Conservation (phyloP, 2,888 invertebrate species). For the Branchipolynoe longqiensis region DNA sequence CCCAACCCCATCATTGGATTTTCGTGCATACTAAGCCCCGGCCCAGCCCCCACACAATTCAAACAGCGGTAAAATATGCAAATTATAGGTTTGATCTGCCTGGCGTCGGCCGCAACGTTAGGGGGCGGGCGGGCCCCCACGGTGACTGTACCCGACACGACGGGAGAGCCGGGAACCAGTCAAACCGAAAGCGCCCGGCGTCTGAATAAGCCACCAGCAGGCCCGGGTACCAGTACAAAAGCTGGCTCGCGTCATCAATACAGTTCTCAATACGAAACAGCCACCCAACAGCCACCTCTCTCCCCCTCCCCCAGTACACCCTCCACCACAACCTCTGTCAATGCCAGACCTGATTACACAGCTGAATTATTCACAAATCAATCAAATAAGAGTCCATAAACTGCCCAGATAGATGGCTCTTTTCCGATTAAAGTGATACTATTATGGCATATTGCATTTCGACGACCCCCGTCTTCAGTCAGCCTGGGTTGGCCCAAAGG, state of each 20-base stretch:
- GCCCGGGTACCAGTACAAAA: slow-evolving; percentile 28
- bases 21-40: slow-evolving; percentile 20
- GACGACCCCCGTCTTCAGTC: neutral
- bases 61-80: slow-evolving; percentile 49
- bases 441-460: slow-evolving; percentile 11
- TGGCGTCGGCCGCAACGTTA: slow-evolving; percentile 37
- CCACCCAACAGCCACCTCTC: too few relatives aligned
- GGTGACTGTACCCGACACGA: slow-evolving; percentile 23
- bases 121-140: neutral
- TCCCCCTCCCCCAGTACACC: too few relatives aligned
- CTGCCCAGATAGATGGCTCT: slow-evolving; percentile 23
- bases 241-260: slow-evolving; percentile 31
- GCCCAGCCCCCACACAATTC: slow-evolving; percentile 41
- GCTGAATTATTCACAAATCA: slow-evolving; percentile 43
- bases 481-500: neutral
- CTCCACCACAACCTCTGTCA: too few relatives aligned
- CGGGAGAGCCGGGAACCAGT: neutral
- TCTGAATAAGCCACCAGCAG: neutral
- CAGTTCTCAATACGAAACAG: slow-evolving; percentile 29
- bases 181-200: neutral
- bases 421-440: slow-evolving; percentile 29
- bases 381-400: slow-evolving; percentile 39
- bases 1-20: slow-evolving; percentile 10
- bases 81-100: slow-evolving; percentile 46
- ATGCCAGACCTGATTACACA: slow-evolving; percentile 27